phyloP scores from a whole-genome alignment of 1,140 invertebrate genomes.

The Calliphora vicina region DNA sequence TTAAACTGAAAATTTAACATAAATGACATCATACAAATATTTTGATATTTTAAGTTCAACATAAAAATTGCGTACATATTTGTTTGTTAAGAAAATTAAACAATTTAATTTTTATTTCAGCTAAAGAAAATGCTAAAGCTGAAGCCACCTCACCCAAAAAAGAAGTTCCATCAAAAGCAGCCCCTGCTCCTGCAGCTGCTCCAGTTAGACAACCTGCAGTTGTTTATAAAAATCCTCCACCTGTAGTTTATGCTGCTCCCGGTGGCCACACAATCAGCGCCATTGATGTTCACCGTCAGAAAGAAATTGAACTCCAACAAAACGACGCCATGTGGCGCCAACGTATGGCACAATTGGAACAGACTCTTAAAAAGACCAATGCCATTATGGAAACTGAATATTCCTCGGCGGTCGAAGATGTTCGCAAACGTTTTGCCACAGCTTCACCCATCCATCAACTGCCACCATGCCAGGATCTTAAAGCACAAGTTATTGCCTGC shows the following conservation, averaged over 20 bases:
- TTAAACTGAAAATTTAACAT: no score
- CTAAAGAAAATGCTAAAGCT: slow-evolving; percentile 48
- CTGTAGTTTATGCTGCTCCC: slow-evolving; percentile 51
- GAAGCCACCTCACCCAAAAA: slow-evolving; percentile 9
- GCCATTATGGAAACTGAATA: slow-evolving; percentile 65
- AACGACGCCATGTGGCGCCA: slow-evolving; percentile 65
- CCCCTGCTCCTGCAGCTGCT: slow-evolving; percentile 32
- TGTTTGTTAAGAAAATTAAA: no score
- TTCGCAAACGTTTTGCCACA: slow-evolving; percentile 59
- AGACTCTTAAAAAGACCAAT: slow-evolving; percentile 64
- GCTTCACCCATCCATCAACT: slow-evolving; percentile 54
- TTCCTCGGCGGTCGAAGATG: slow-evolving; percentile 62
- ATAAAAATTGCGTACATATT: no score
- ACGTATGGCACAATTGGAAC: slow-evolving; percentile 64
- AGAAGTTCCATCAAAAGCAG: slow-evolving; percentile 37
- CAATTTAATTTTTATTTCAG: slow-evolving; percentile 39
- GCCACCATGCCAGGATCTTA: slow-evolving; percentile 65
- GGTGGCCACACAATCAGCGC: slow-evolving; percentile 58
- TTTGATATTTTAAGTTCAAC: no score
- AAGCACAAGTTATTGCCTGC: slow-evolving; percentile 65
- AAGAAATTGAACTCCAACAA: slow-evolving; percentile 56
- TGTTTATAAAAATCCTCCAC: slow-evolving; percentile 48
- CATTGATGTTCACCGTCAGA: slow-evolving; percentile 59
- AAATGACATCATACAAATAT: no score
- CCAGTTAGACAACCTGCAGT: slow-evolving; percentile 44